These are phyloP conservation scores for Acanthaster planci DNA, from an alignment of 35 echinoderm and acorn worm genomes.

Conservation along the genomic window DNA sequence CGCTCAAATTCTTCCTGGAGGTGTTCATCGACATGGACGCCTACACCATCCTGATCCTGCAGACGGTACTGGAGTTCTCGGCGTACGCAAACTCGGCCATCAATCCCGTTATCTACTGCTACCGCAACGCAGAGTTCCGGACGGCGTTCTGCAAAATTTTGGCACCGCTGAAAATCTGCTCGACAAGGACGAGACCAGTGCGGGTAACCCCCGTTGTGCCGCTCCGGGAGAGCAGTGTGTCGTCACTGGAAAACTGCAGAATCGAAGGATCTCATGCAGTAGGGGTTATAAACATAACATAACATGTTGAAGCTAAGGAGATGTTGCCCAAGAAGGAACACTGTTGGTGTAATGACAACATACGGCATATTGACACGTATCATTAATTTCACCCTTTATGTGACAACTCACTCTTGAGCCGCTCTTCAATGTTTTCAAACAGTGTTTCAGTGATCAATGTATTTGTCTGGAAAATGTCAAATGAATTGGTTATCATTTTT, in stretches of 20 bases:
- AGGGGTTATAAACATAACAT: too few species aligned
- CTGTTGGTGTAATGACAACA: too few species aligned
- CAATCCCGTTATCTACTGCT: conserved; percentile 26
- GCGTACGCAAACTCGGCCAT: conserved; percentile 27
- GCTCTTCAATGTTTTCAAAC: too few species aligned
- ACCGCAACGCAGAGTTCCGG: conserved; percentile 8
- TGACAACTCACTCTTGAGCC: too few species aligned
- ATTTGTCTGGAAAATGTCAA: too few species aligned
- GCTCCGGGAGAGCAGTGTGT: background rate
- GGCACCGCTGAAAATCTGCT: background rate
- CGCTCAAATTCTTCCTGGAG: conserved; percentile 28
- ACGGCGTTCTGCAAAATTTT: background rate
- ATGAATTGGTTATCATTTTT: too few species aligned
- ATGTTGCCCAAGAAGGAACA: too few species aligned
- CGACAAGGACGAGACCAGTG: background rate
- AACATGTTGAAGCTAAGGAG: too few species aligned
- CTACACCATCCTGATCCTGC: conserved; percentile 9
- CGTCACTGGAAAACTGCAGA: background rate
- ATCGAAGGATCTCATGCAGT: background rate
- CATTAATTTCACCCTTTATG: too few species aligned
- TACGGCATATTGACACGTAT: too few species aligned
- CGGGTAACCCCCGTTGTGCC: background rate
- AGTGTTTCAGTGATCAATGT: too few species aligned
- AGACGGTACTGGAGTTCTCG: conserved; percentile 12
- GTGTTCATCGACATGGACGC: background rate